Conservation (phyloP, 2,888 invertebrate species). For the Cheilosia pagana region DNA sequence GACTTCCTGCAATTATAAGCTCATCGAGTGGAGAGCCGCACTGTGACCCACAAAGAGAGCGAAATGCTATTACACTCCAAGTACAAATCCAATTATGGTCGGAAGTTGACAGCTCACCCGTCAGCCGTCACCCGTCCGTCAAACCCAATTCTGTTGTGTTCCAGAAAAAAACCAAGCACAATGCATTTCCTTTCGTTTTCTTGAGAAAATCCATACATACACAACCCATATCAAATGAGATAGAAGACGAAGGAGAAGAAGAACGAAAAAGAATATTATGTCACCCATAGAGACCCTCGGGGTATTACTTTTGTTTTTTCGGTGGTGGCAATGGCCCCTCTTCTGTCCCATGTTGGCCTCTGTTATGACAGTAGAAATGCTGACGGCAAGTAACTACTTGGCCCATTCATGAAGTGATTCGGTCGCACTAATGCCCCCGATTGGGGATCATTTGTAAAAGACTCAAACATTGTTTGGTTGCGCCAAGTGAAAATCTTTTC, state of each 20-base stretch:
- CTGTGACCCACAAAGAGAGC: conserved; percentile 29
- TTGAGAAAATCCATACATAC: not conserved
- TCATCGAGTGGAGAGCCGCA: not conserved
- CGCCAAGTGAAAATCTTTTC: conserved; percentile 16
- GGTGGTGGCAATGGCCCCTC: not conserved
- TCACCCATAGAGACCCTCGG: conserved; percentile 10
- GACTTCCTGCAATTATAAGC: conserved; percentile 66
- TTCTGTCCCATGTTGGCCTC: not conserved
- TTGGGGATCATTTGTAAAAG: conserved; percentile 37
- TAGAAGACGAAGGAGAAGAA: not conserved
- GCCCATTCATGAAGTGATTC: conserved; percentile 35
- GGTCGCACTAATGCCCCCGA: conserved; percentile 10
- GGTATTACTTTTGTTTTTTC: conserved; percentile 19
- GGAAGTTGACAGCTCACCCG: conserved; percentile 13
- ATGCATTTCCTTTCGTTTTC: conserved; percentile 49
- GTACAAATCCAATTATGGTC: conserved; percentile 57
- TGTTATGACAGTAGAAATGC: conserved; percentile 28
- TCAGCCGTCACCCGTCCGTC: too few species aligned
- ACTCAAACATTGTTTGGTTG: conserved; percentile 7
- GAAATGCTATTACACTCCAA: conserved; percentile 8
- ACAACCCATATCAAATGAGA: too few species aligned
- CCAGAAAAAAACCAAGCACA: conserved; percentile 23
- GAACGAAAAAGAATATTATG: conserved; percentile 26
- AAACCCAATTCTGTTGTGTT: conserved; percentile 38
- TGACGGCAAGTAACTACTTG: conserved; percentile 34